Evolutionary conservation across 2,888 invertebrate genomes (phyloP), one percentile per base, ranked within the genome.

Genomic region (Calephelis perditalis): DNA sequence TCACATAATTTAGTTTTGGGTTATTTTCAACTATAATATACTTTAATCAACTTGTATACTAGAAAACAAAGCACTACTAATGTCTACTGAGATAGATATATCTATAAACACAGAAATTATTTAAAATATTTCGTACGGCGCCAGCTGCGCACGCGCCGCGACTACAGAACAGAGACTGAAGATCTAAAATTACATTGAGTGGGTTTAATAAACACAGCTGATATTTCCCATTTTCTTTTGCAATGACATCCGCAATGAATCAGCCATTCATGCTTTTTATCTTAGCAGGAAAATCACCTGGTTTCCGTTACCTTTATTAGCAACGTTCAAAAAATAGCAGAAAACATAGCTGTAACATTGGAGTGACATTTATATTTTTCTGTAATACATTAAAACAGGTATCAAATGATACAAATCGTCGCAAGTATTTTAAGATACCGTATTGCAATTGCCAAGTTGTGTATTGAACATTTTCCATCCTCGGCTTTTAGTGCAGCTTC

Each of bases 101-200:
- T 54, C 35, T 11, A 3, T 35, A 36, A 36, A 36, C 54, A 54
- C 54, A 54, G 36, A 45, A 54, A 52, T 11, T 52, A 11, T 54
- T 54, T 54, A 11, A 54, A 54, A 54, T 54, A 54, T 54, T 47
- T 47, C 45, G 44, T 15, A 49, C 37, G 73, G 71, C 71, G 70
- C 71, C 71, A 74, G 65, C 77, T 73, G 74, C 84, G 87, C 84
- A 76, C 80, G 79, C 85, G 85, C 80, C 76, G 68, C 78, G 76
- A 78, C 73, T 69, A 68, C 64, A 67, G 69, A 67, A 77, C 76
- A 81, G 76, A 79, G 83, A 89, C 89, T 89, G 89, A 78, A 81
- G 79, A 69, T 84, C 87, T 88, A 89, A 84, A 84, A 87, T 87
- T 82, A 84, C 84, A 82, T 79, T 82, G 81, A 85, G 86, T 84